Conservation (phyloP, 2,797 vertebrate genomes). For the Molothrus ater region DNA sequence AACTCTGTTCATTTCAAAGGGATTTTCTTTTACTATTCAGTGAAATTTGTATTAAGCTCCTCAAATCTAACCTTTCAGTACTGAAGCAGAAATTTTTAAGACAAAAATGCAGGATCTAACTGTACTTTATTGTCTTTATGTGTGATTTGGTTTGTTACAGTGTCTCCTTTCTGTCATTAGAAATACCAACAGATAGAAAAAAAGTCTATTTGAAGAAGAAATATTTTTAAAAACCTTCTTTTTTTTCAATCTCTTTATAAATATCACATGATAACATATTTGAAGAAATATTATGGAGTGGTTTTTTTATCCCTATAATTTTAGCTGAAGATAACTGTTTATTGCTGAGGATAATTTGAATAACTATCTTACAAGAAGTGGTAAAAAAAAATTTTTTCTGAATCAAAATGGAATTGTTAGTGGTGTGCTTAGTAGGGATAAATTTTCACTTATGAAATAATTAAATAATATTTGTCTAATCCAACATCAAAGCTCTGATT, state of each 20-base stretch:
- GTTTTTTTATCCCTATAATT: background rate
- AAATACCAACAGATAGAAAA: background rate
- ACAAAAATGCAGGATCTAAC: background rate
- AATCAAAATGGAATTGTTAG: background rate
- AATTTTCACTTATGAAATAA: background rate
- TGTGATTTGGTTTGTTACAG: background rate
- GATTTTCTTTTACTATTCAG: background rate
- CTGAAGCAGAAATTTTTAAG: background rate
- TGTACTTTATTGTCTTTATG: background rate
- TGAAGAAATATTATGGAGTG: background rate
- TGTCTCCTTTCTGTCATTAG: background rate
- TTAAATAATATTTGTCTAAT: background rate
- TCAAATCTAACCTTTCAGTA: background rate
- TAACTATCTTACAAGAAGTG: background rate
- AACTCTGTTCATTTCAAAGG: background rate
- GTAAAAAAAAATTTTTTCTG: background rate
- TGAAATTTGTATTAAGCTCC: background rate
- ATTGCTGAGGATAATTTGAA: background rate
- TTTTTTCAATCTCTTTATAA: background rate
- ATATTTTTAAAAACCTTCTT: background rate
- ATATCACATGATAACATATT: background rate
- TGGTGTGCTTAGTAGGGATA: background rate
- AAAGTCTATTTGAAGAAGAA: background rate
- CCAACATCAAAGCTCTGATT: background rate
- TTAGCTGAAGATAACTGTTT: background rate